Evolutionary conservation across 1,140 invertebrate genomes (phyloP).

Genomic region (Diuraphis noxia): DNA sequence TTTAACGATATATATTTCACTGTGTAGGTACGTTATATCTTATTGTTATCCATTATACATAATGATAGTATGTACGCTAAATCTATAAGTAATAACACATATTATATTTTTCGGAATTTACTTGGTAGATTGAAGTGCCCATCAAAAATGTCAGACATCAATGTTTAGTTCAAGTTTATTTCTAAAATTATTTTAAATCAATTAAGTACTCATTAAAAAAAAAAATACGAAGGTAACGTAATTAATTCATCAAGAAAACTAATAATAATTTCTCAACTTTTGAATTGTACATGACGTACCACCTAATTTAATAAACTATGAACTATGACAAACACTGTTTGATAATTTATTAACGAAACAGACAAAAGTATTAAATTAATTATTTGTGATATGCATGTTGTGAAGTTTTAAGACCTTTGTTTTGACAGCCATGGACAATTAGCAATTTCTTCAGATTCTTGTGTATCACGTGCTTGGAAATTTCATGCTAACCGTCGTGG

Average conservation of each 20-base stretch:
- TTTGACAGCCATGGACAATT: background rate
- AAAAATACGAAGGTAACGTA: background rate
- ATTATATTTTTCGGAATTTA: background rate
- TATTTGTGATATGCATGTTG: background rate
- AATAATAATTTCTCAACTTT: background rate
- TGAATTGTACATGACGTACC: background rate
- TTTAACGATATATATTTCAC: background rate
- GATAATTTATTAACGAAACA: background rate
- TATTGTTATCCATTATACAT: background rate
- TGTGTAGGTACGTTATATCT: background rate
- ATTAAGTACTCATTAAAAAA: slow-evolving; percentile 2
- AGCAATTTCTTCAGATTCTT: background rate
- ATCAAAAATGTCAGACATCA: background rate
- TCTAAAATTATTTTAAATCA: background rate
- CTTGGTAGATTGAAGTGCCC: background rate
- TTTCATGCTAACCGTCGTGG: background rate
- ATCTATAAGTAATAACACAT: background rate
- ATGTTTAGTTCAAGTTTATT: background rate
- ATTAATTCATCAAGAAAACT: background rate
- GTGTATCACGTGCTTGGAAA: background rate
- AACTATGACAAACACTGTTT: background rate
- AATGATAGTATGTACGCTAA: too few species aligned
- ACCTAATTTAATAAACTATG: background rate
- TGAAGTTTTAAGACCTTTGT: background rate
- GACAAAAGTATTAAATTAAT: slow-evolving; percentile 6